These are phyloP conservation scores for Drosophila tanythrix DNA, from an alignment of 2,888 invertebrate genomes.

Conservation along the genomic window DNA sequence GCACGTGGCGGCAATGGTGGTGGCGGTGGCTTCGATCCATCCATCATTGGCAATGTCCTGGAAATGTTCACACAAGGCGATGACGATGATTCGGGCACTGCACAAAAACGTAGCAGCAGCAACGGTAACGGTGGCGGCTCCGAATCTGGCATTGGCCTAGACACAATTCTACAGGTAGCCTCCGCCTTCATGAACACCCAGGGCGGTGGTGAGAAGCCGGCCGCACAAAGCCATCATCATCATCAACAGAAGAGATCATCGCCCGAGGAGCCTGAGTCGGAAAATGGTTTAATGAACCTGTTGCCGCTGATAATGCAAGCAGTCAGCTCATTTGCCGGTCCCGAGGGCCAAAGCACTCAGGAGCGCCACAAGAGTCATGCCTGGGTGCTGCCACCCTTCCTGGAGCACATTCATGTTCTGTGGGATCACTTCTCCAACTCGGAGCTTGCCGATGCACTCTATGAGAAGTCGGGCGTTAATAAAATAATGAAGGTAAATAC, in stretches of 20 bases:
- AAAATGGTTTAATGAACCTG: constrained; percentile 85
- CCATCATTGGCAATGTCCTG: constrained; percentile 87
- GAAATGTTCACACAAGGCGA: constrained; percentile 85
- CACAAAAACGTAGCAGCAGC: constrained; percentile 60
- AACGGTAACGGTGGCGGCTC: constrained; percentile 37
- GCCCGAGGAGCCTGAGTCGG: constrained; percentile 58
- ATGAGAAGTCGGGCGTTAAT: constrained; percentile 90
- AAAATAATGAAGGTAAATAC: constrained; percentile 87
- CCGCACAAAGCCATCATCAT: constrained; percentile 71
- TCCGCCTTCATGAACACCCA: constrained; percentile 86
- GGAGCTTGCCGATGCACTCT: constrained; percentile 90
- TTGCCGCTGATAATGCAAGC: constrained; percentile 90
- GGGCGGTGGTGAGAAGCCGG: constrained; percentile 48
- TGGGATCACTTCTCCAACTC: constrained; percentile 93
- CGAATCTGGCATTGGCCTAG: constrained; percentile 86
- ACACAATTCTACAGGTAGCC: constrained; percentile 86
- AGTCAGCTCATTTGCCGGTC: constrained; percentile 87
- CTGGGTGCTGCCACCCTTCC: constrained; percentile 89
- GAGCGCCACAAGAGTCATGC: constrained; percentile 89
- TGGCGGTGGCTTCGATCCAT: constrained; percentile 86
- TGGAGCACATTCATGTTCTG: constrained; percentile 89
- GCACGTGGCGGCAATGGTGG: constrained; percentile 81
- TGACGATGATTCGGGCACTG: constrained; percentile 56
- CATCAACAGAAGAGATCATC: constrained; percentile 74
- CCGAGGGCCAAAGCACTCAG: constrained; percentile 87